These are phyloP conservation scores for Cichlasoma orientale DNA, from an alignment of 2,797 vertebrate genomes.

Conservation along the genomic window DNA sequence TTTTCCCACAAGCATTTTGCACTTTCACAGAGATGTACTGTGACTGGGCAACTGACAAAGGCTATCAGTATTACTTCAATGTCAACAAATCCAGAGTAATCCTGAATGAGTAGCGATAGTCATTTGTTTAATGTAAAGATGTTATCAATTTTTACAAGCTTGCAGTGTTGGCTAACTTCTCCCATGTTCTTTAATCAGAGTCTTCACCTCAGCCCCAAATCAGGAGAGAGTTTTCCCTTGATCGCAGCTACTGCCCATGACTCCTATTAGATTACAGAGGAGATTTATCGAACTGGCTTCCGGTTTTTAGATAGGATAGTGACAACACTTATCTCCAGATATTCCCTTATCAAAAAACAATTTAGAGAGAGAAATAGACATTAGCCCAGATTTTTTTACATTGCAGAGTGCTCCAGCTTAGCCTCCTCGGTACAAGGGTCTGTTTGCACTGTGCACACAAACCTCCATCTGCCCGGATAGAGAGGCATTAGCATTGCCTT, in stretches of 20 bases:
- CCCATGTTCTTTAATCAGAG: conserved; percentile 22
- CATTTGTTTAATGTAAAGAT: conserved; percentile 71
- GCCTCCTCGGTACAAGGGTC: conserved; percentile 75
- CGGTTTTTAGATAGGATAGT: conserved; percentile 71
- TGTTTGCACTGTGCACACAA: conserved; percentile 74
- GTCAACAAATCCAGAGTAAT: conserved; percentile 75
- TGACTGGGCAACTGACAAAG: conserved; percentile 54
- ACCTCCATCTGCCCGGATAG: conserved; percentile 58
- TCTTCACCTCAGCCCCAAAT: background rate
- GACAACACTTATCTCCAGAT: conserved; percentile 78
- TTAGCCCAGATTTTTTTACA: conserved; percentile 68
- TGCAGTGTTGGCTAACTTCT: conserved; percentile 17
- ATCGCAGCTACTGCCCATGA: conserved; percentile 46
- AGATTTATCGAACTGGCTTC: conserved; percentile 76
- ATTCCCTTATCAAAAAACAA: conserved; percentile 81
- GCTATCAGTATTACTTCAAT: conserved; percentile 72
- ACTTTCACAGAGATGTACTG: conserved; percentile 18
- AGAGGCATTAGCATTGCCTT: conserved; percentile 63
- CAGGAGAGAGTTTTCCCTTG: conserved; percentile 7
- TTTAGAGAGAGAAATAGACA: conserved; percentile 76
- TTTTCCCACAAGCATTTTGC: conserved; percentile 3
- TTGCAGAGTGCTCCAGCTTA: conserved; percentile 48
- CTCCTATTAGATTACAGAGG: conserved; percentile 64
- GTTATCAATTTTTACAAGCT: conserved; percentile 61
- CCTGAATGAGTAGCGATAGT: conserved; percentile 57